Evolutionary conservation across 2,888 invertebrate species (phyloP).

Genomic region (Pachymerium ferrugineum): DNA sequence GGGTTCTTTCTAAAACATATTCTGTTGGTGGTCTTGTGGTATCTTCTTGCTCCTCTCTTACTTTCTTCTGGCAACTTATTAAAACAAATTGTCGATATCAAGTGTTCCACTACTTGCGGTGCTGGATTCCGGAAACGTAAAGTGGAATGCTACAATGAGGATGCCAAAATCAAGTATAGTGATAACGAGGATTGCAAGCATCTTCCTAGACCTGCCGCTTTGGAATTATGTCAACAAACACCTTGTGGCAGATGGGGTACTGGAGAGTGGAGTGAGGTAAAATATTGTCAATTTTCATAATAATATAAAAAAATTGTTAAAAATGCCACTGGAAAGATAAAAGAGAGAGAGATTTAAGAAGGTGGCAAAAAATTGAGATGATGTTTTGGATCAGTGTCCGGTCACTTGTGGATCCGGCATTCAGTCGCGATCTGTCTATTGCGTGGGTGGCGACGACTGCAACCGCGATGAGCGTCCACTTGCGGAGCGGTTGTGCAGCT

Average conservation of each 20-base stretch:
- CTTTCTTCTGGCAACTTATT: too few relatives aligned
- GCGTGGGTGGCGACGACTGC: slow-evolving; percentile 42
- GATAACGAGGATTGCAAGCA: slow-evolving; percentile 40
- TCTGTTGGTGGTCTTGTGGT: neutral
- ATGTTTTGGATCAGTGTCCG: slow-evolving; percentile 40
- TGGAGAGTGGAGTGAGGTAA: slow-evolving; percentile 58
- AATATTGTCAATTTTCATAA: neutral
- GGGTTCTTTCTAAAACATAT: neutral
- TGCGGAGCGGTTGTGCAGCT: neutral
- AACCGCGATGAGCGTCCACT: slow-evolving; percentile 32
- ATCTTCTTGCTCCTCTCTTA: neutral
- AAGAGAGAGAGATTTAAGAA: neutral
- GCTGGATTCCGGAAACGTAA: slow-evolving; percentile 57
- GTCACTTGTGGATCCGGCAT: slow-evolving; percentile 46
- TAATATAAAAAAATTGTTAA: neutral
- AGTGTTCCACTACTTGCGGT: slow-evolving; percentile 63
- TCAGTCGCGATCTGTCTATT: slow-evolving; percentile 46
- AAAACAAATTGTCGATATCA: too few relatives aligned
- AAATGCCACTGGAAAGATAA: neutral
- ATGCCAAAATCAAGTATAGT: slow-evolving; percentile 38
- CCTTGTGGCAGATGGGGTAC: slow-evolving; percentile 49
- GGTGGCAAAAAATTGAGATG: neutral
- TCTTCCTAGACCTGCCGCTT: slow-evolving; percentile 47
- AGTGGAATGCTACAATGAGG: slow-evolving; percentile 51
- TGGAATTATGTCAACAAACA: slow-evolving; percentile 53